Conservation (phyloP, 64 coral and sea anemone genomes). For the Pocillopora verrucosa region DNA sequence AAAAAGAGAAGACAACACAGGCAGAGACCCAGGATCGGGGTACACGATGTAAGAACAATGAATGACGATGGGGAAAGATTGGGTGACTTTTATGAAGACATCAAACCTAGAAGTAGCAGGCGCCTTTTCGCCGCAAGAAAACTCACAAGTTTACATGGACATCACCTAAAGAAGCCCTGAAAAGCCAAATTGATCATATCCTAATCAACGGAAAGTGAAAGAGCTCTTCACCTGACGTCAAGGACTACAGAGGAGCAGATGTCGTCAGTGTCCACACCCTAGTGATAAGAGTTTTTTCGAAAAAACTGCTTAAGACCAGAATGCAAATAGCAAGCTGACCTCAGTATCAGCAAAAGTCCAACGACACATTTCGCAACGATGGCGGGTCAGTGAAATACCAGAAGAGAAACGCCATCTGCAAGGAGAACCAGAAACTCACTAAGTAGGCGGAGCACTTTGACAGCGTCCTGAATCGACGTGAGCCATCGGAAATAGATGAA, state of each 20-base stretch:
- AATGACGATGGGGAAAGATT: conserved; percentile 28
- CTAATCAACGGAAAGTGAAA: conserved; percentile 42
- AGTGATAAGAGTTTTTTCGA: neutral
- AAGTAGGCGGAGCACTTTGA: too few species aligned
- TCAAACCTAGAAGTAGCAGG: conserved; percentile 7
- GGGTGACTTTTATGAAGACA: conserved; percentile 3
- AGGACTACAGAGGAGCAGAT: conserved; percentile 24
- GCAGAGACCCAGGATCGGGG: conserved; percentile 1
- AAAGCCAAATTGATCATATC: conserved; percentile 37
- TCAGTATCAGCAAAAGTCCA: too few species aligned
- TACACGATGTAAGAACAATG: conserved; percentile 2
- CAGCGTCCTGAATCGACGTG: too few species aligned
- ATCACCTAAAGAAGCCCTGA: conserved; percentile 4
- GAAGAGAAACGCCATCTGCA: too few species aligned
- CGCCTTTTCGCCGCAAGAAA: neutral
- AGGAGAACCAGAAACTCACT: too few species aligned
- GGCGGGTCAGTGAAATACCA: too few species aligned
- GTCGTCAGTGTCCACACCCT: conserved; percentile 22
- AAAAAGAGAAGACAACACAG: neutral
- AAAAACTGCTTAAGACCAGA: neutral
- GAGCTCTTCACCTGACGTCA: conserved; percentile 10
- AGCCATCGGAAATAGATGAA: too few species aligned
- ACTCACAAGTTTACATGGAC: conserved; percentile 40
- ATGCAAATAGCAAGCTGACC: too few species aligned
- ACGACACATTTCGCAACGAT: too few species aligned